A percentile compares a stretch with the other conserved stretches of the same genome.
These are phyloP conservation scores for Lycocorax pyrrhopterus DNA, from an alignment of 2,113 vertebrate genomes.

Conservation along the genomic window DNA sequence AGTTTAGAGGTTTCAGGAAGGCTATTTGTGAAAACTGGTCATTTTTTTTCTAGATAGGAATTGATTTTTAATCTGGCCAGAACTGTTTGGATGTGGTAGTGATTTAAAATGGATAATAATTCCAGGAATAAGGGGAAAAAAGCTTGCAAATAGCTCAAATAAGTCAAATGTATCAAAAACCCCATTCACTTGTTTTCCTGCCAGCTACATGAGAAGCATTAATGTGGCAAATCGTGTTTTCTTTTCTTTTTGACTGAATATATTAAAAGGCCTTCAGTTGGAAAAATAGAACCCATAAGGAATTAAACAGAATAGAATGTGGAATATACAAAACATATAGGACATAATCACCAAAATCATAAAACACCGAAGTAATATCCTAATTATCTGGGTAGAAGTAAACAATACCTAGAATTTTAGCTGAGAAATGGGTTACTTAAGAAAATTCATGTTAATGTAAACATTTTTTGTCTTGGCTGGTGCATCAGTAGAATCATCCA, in stretches of 20 bases:
- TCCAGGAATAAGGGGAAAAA: background rate
- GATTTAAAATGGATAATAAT: background rate
- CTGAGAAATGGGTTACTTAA: background rate
- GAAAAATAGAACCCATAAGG: background rate
- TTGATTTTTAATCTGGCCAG: background rate
- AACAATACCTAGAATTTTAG: background rate
- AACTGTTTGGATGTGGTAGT: background rate
- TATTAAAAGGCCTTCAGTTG: background rate
- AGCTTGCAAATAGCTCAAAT: background rate
- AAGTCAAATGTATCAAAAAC: background rate
- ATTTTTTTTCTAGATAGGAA: background rate
- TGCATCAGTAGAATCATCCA: background rate
- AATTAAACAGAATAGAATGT: background rate
- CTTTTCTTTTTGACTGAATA: background rate
- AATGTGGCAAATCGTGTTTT: background rate
- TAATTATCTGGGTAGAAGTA: background rate
- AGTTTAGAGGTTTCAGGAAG: background rate
- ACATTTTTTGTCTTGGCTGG: background rate
- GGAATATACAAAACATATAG: background rate
- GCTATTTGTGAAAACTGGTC: background rate
- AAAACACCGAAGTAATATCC: background rate
- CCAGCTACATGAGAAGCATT: background rate
- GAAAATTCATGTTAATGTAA: background rate
- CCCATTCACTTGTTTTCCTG: background rate
- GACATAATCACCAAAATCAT: background rate